Conservation (phyloP, 1,140 invertebrate species). For the Hyposmocoma kahamanoa region DNA sequence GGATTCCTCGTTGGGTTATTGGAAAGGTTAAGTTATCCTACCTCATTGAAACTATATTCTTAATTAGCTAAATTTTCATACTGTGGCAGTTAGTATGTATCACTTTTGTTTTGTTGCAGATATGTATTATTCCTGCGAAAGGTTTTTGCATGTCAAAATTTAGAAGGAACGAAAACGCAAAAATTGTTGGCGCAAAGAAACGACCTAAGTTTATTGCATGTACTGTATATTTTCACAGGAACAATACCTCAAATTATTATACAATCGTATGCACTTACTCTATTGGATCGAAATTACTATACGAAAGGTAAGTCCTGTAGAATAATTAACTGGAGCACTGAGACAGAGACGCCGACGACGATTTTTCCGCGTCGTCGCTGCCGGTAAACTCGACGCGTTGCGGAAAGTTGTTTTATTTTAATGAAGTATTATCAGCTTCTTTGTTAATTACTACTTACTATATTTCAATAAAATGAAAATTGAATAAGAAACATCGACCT, state of each 20-base stretch:
- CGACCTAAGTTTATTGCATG: slow-evolving; percentile 60
- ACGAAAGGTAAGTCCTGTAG: slow-evolving; percentile 63
- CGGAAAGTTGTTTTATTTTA: too few relatives aligned
- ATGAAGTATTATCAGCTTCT: too few relatives aligned
- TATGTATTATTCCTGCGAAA: slow-evolving; percentile 55
- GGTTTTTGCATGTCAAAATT: slow-evolving; percentile 58
- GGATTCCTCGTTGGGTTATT: slow-evolving; percentile 51
- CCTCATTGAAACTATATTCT: slow-evolving; percentile 2
- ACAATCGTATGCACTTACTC: slow-evolving; percentile 56
- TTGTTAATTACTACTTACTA: too few relatives aligned
- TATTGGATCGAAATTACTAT: slow-evolving; percentile 57
- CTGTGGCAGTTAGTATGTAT: slow-evolving; percentile 2
- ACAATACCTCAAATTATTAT: slow-evolving; percentile 64
- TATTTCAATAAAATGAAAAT: too few relatives aligned
- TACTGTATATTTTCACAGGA: slow-evolving; percentile 60
- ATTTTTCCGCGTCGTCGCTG: too few relatives aligned
- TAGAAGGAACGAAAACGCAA: slow-evolving; percentile 50
- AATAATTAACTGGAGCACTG: too few relatives aligned
- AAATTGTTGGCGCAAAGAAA: slow-evolving; percentile 55
- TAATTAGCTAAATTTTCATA: slow-evolving; percentile 2
- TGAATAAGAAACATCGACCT: too few relatives aligned
- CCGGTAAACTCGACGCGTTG: too few relatives aligned
- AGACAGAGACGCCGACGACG: too few relatives aligned
- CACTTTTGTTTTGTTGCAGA: slow-evolving; percentile 30
- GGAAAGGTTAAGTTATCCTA: slow-evolving; percentile 45